Evolutionary conservation across 2,113 vertebrate genomes (phyloP).

Genomic region (Pseudonaja textilis): DNA sequence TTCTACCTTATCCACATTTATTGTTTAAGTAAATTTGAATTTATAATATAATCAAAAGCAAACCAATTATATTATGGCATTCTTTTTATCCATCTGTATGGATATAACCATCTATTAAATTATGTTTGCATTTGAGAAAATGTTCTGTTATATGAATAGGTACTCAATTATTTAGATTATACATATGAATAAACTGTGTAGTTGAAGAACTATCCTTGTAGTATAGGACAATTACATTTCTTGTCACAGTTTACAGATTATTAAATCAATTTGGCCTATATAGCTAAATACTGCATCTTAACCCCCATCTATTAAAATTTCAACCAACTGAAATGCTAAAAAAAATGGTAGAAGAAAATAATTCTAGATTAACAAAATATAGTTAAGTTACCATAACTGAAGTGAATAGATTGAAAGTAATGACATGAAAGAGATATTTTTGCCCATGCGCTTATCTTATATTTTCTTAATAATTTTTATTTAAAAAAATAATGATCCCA

Average conservation of each 20-base stretch:
- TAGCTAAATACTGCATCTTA: conserved; percentile 64
- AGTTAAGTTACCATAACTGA: neutral
- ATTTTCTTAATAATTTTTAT: conserved; percentile 32
- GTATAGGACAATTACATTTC: conserved; percentile 80
- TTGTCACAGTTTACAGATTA: conserved; percentile 75
- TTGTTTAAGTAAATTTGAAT: conserved; percentile 76
- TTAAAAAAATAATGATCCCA: neutral
- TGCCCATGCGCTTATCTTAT: neutral
- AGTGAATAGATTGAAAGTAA: neutral
- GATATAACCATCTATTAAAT: conserved; percentile 77
- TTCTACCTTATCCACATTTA: conserved; percentile 62
- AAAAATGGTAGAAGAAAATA: conserved; percentile 56
- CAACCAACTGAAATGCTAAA: conserved; percentile 56
- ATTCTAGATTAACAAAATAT: conserved; percentile 49
- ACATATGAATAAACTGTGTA: conserved; percentile 75
- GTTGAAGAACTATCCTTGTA: conserved; percentile 73
- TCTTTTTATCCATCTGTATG: conserved; percentile 75
- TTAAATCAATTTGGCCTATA: conserved; percentile 75
- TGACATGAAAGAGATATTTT: neutral
- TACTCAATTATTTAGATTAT: conserved; percentile 82
- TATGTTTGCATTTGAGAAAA: conserved; percentile 75
- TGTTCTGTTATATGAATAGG: conserved; percentile 73
- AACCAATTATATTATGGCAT: conserved; percentile 76
- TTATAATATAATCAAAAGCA: conserved; percentile 77
- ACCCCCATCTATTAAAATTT: conserved; percentile 67